Evolutionary conservation across 2,113 vertebrate species (phyloP).

Genomic region (Eudorcas thomsonii): DNA sequence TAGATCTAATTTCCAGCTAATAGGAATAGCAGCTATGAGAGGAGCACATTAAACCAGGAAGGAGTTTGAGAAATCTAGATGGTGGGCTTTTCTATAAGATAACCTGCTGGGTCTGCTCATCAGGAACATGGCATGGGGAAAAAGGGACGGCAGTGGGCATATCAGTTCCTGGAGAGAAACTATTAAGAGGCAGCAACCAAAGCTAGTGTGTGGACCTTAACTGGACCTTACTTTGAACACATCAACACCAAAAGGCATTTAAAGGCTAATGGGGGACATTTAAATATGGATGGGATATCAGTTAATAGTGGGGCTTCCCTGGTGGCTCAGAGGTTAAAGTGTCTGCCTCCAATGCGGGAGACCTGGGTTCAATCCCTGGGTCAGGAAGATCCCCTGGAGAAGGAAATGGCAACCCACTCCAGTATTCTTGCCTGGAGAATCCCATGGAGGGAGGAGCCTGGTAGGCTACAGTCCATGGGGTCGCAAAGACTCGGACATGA

Average conservation of each 20-base stretch:
- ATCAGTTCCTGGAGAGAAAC: not conserved
- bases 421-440: no score
- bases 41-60: not conserved
- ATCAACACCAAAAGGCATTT: not conserved
- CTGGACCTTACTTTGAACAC: not conserved
- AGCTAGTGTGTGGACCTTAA: not conserved
- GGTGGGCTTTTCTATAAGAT: not conserved
- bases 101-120: not conserved
- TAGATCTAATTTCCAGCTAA: not conserved
- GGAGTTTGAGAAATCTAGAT: not conserved
- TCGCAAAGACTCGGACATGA: no score
- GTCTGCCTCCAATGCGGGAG: no score
- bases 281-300: not conserved
- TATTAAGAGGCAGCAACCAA: not conserved
- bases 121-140: not conserved
- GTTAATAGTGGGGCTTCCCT: not conserved
- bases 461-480: no score
- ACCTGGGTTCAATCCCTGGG: no score
- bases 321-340: no score
- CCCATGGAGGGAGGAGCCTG: no score
- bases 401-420: no score
- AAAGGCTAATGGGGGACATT: not conserved
- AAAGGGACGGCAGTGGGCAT: rapidly evolving
- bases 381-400: no score
- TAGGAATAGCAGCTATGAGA: not conserved